A percentile compares a stretch with the other conserved stretches of the same genome.
These are phyloP conservation scores for Pseudomyrmex sp. DNA, from an alignment of 1,140 invertebrate genomes.

Conservation along the genomic window DNA sequence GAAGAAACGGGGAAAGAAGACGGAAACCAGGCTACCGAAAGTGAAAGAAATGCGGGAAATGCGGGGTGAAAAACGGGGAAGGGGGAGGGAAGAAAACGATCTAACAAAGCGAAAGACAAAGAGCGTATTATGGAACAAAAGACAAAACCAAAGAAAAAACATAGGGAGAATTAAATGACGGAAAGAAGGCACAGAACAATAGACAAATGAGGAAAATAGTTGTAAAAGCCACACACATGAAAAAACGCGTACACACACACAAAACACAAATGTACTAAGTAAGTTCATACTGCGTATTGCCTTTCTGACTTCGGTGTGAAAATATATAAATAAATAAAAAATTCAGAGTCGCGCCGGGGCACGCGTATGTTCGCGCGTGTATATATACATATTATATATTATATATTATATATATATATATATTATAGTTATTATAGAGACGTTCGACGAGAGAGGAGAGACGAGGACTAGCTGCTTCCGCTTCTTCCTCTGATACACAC, in stretches of 20 bases:
- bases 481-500: slow-evolving; percentile 22
- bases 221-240: slow-evolving; percentile 79
- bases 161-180: slow-evolving; percentile 60
- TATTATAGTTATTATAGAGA: slow-evolving; percentile 58
- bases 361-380: slow-evolving; percentile 68
- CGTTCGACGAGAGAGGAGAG: slow-evolving; percentile 48
- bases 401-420: slow-evolving; percentile 29
- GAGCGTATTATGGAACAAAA: slow-evolving; percentile 25
- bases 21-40: slow-evolving; percentile 54
- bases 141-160: slow-evolving; percentile 11
- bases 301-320: slow-evolving; percentile 86
- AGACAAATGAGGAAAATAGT: slow-evolving; percentile 69
- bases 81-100: slow-evolving; percentile 59
- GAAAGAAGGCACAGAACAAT: slow-evolving; percentile 58
- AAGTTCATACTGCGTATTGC: slow-evolving; percentile 86
- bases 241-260: slow-evolving; percentile 80
- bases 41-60: slow-evolving; percentile 60
- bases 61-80: not conserved
- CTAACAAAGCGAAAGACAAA: slow-evolving; percentile 26
- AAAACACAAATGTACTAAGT: slow-evolving; percentile 80
- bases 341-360: slow-evolving; percentile 76
- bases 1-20: slow-evolving; percentile 55
- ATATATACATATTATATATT: slow-evolving; percentile 61
- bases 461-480: slow-evolving; percentile 52
- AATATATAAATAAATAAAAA: slow-evolving; percentile 82